Conservation (phyloP, 2,888 invertebrate genomes). For the Phyto melanocephala region DNA sequence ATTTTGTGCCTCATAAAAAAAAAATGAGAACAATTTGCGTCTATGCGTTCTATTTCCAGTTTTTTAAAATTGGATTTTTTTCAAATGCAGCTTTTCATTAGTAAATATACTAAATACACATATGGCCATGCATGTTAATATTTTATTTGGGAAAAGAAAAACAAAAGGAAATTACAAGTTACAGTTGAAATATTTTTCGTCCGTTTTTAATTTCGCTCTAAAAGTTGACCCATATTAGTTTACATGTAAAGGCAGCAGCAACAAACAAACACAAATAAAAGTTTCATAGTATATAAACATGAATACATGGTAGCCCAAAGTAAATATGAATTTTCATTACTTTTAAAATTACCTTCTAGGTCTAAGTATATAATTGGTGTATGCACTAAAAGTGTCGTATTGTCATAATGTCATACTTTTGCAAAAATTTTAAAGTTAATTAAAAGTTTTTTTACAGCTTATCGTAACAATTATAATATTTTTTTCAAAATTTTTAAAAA, state of each 20-base stretch:
- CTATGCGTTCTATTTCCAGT: not conserved
- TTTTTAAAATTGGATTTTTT: constrained; percentile 41
- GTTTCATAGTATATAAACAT: not conserved
- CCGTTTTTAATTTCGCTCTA: constrained; percentile 21
- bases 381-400: no score
- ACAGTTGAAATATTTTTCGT: not conserved
- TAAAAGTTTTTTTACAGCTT: no score
- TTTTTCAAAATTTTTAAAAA: no score
- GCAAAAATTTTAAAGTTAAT: no score
- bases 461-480: no score
- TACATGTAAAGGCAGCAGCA: not conserved
- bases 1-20: not conserved
- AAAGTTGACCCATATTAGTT: constrained; percentile 40
- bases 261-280: not conserved
- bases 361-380: not conserved
- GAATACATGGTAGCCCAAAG: not conserved
- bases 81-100: constrained; percentile 43
- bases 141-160: not conserved
- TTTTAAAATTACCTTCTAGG: not conserved
- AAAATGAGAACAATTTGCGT: not conserved
- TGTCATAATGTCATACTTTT: not conserved
- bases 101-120: not conserved
- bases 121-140: not conserved
- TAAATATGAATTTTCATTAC: not conserved
- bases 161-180: constrained; percentile 35